Base-by-base conservation (phyloP, 2,797 vertebrate genomes). In the Ptychadena robeensis region DNA sequence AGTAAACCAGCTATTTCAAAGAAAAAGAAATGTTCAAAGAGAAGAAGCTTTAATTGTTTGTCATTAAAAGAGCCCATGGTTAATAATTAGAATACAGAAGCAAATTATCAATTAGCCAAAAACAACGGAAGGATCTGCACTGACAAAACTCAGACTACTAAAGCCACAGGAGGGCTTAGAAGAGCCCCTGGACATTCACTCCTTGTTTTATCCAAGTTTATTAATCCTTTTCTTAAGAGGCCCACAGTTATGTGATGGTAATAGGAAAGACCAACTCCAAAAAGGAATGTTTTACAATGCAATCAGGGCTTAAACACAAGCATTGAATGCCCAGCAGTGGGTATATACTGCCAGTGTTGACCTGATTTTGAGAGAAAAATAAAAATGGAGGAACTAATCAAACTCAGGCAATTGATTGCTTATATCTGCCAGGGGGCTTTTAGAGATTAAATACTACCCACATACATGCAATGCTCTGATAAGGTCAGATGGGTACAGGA, bases 1-100 rank as follows among this genome's bases (percentile, higher is more conserved):
- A 35, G 35, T 27, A 70, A 15, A 32, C 30, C 4, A 22, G 32
- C 44, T 66, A 22, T 68, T 81, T 35, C 63, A 9, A 37, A 30
- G 38, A 31, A 53, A 53, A 34, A n/a, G 31, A 74, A 14, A 15
- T 74, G 70, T 53, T 81, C 65, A 82, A 79, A 82, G 65, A 67
- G 34, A 63, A 67, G 40, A 63, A 61, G 28, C 63, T 71, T 71
- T 48, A 65, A 35, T 48, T 22, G 15, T 14, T 82, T 40, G n/a
- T 30, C 28, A 34, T 63, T 35, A 63, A 64, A 76, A 77, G 9
- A 48, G 28, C 15, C 48, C 68, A n/a, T 37, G 25, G 44, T 69
- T 48, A 71, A 34, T 25, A 40, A 67, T 22, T 67, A 35, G 61
- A 30, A 66, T 53, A 34, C 10, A 53, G 48, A 14, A 37, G 61